Evolutionary conservation across 30 jellyfish, hydroid and myxozoan genomes (phyloP).

Genomic region (Aurelia aurita): DNA sequence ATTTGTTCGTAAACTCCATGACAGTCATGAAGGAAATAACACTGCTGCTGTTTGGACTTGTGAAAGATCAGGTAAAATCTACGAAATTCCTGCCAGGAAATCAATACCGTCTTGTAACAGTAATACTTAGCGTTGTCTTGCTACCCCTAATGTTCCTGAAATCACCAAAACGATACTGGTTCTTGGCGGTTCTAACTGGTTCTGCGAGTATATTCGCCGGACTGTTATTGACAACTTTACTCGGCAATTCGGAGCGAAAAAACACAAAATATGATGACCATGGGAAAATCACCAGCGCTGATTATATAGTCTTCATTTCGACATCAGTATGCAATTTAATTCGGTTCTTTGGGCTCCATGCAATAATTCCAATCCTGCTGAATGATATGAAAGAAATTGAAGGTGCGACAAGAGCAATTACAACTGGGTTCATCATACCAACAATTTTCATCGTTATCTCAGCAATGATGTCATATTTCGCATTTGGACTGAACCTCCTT

Average conservation of each 20-base stretch:
- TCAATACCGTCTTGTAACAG: not conserved
- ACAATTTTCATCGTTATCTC: slow-evolving; percentile 2
- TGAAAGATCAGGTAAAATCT: not conserved
- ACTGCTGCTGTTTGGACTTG: not conserved
- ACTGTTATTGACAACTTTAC: not conserved
- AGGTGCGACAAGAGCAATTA: not conserved
- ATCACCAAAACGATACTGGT: not conserved
- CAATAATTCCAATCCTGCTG: not conserved
- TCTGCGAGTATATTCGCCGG: slow-evolving; percentile 6
- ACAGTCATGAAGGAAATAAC: slow-evolving; percentile 1
- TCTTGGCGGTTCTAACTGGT: not conserved
- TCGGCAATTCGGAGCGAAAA: slow-evolving; percentile 1
- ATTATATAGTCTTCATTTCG: slow-evolving; percentile 2
- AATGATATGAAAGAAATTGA: not conserved
- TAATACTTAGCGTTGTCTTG: not conserved
- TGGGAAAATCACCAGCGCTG: not conserved
- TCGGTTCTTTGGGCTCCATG: slow-evolving; percentile 12
- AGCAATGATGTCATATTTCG: slow-evolving; percentile 9
- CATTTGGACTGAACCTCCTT: not conserved
- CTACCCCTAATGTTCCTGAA: slow-evolving; percentile 1
- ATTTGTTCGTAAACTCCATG: not conserved
- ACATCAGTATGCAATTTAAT: not conserved
- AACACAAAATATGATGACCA: not conserved
- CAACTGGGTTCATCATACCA: not conserved
- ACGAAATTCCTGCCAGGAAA: not conserved